Conservation (phyloP, 2,888 invertebrate genomes). For the Nipponacmea schrenckii region DNA sequence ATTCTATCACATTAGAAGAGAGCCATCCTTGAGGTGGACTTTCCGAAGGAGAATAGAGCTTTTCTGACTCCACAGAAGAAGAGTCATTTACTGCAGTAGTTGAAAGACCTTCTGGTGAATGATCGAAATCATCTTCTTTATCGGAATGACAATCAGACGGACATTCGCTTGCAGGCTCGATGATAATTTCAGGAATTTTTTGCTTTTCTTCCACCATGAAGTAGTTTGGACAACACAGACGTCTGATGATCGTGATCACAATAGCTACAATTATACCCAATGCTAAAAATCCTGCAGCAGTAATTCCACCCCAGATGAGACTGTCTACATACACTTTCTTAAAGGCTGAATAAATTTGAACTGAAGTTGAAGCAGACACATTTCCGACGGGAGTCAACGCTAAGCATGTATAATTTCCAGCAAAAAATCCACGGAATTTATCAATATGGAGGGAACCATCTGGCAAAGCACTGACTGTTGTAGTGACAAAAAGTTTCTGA, state of each 20-base stretch:
- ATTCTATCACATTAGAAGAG: conserved; percentile 48
- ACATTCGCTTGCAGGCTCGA: conserved; percentile 3
- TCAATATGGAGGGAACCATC: conserved; percentile 44
- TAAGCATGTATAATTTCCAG: conserved; percentile 53
- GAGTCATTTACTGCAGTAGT: conserved; percentile 33
- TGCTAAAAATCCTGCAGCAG: conserved; percentile 36
- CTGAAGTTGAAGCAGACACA: conserved; percentile 32
- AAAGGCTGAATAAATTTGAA: conserved; percentile 36
- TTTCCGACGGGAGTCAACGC: conserved; percentile 49
- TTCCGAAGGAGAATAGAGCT: conserved; percentile 41
- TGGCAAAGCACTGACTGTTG: conserved; percentile 31
- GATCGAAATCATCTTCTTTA: conserved; percentile 31
- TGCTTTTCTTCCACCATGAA: conserved; percentile 24
- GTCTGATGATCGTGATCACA: conserved; percentile 34
- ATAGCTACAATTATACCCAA: conserved; percentile 48
- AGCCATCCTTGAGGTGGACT: conserved; percentile 32
- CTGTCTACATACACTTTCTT: conserved; percentile 35
- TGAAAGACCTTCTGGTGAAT: conserved; percentile 41
- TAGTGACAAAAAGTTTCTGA: conserved; percentile 22
- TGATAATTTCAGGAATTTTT: conserved; percentile 25
- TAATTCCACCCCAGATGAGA: conserved; percentile 43
- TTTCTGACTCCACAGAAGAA: conserved; percentile 39
- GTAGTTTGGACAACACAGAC: background rate
- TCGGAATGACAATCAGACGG: background rate
- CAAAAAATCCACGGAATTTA: conserved; percentile 47